Base-by-base conservation (phyloP, 2,888 invertebrate species). In the Lypha dubia region DNA sequence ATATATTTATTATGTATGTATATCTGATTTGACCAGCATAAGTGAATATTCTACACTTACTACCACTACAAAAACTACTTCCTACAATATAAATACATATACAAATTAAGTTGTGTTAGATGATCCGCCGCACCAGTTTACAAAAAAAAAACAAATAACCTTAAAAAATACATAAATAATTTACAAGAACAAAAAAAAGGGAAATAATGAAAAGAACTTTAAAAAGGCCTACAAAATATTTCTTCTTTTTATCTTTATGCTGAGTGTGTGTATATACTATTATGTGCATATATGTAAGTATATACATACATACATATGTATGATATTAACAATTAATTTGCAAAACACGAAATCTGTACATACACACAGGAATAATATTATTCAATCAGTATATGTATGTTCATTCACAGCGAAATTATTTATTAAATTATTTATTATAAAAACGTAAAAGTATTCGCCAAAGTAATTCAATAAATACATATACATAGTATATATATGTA, bases 121-220 rank as follows among this genome's bases (percentile, higher is more conserved):
- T 84, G 79, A 84, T 82, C 84, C 80, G 77, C 84, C 80, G 77
- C 84, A 80, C 81, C 84, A 84, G 84, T 75, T 84, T 81, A 63
- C 63, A 38, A 81, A 2, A 28, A 28, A 28, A 4, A 73, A 58
- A 81, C 28, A 28, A 28, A 28, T 28, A 73, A 58, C 80, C 84
- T 74, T 65, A 32, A 84, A 74, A 74, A 84, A 84, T 74, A n/a
- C n/a, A n/a, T n/a, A 79, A 60, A 76, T 17, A 83, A 73, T 65
- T 79, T 65, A 65, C 51, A 79, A 68, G 60, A 60, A 32, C 24
- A 60, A n/a, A 71, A 58, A 49, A 41, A 58, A 58, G 41, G 8
- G 53, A 73, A 75, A 44, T 60, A 60, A 53, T 44, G 9, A 76
- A 56, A 35, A 81, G 75, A 70, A 70, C 46, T 22, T 70, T 68